Conservation (phyloP, 1,140 invertebrate genomes). For the Drosophila ficusphila region DNA sequence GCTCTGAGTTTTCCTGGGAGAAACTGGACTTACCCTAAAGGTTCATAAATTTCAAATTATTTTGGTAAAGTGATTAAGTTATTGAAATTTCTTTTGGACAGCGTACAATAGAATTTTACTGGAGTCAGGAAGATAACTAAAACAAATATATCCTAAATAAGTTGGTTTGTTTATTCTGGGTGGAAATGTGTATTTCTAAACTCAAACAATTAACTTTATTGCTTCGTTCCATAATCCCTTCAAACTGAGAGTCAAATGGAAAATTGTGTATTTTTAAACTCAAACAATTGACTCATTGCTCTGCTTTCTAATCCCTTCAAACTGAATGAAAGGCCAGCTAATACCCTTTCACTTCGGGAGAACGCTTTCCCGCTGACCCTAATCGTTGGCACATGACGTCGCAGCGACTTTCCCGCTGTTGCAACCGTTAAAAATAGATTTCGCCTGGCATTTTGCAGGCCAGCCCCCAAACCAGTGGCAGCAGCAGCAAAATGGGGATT, state of each 20-base stretch:
- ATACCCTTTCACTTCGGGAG: conserved; percentile 22
- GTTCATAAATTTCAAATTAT: no score
- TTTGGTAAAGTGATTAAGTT: no score
- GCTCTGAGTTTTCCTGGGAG: background rate
- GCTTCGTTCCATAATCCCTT: background rate
- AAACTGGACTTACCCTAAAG: conserved; percentile 17
- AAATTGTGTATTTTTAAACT: background rate
- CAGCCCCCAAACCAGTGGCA: conserved; percentile 1
- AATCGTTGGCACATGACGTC: conserved; percentile 52
- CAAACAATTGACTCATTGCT: background rate
- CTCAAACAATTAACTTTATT: background rate
- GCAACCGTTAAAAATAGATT: conserved; percentile 77
- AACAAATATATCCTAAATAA: no score
- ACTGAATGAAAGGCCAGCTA: background rate
- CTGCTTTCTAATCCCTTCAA: conserved; percentile 7
- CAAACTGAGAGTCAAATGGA: no score
- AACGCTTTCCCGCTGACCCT: conserved; percentile 35
- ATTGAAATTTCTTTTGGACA: no score
- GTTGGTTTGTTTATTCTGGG: no score
- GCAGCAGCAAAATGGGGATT: background rate
- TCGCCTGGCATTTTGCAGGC: conserved; percentile 26
- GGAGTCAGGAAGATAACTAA: no score
- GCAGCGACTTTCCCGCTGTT: conserved; percentile 42
- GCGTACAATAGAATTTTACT: no score
- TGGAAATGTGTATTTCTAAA: background rate